Evolutionary conservation across 2,888 invertebrate genomes (phyloP).

Genomic region (Thecophora atra): DNA sequence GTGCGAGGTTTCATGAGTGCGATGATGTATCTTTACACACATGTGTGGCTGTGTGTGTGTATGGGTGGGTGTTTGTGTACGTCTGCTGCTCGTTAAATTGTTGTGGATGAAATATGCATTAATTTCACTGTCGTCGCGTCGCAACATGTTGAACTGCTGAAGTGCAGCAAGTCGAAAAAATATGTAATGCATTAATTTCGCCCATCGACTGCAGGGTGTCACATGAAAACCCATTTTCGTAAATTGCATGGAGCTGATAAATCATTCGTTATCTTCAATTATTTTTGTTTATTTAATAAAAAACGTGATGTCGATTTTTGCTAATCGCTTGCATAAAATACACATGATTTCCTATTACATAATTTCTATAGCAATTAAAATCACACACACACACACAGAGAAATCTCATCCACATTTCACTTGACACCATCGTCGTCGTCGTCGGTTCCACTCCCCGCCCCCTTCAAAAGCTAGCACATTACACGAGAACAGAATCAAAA

Average conservation of each 20-base stretch:
- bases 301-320: neutral
- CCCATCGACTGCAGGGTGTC: conserved; percentile 12
- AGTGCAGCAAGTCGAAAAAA: conserved; percentile 22
- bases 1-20: neutral
- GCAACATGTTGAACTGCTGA: neutral
- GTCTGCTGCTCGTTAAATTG: conserved; percentile 32
- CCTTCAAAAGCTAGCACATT: conserved; percentile 7
- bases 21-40: neutral
- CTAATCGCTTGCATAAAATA: neutral
- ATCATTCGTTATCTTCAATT: too few species aligned
- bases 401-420: conserved; percentile 6
- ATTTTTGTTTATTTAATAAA: too few species aligned
- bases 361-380: conserved; percentile 31
- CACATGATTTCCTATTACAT: neutral
- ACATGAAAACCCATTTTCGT: neutral
- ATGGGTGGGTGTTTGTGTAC: conserved; percentile 28
- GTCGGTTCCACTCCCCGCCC: neutral
- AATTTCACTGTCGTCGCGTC: conserved; percentile 49
- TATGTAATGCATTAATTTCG: conserved; percentile 3
- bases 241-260: too few species aligned
- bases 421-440: neutral
- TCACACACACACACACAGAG: neutral
- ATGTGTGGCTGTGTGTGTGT: conserved; percentile 17
- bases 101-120: conserved; percentile 43
- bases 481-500: conserved; percentile 52